These are phyloP conservation scores for Leptinotarsa tumamoca DNA, from an alignment of 2,888 invertebrate species.

Conservation along the genomic window DNA sequence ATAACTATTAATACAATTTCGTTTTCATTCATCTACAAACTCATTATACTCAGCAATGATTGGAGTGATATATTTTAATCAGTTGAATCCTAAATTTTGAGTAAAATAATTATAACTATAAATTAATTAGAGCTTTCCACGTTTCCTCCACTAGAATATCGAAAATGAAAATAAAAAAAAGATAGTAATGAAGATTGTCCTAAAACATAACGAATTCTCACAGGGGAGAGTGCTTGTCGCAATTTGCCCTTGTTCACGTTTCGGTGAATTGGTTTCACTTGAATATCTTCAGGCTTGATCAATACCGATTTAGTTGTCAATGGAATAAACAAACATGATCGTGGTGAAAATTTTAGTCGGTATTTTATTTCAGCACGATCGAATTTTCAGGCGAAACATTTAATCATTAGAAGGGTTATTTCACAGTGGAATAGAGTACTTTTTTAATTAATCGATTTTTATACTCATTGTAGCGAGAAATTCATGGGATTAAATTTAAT, in stretches of 20 bases:
- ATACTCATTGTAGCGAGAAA: slow-evolving; percentile 38
- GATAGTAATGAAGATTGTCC: too few species aligned
- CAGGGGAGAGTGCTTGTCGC: not conserved
- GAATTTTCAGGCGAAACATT: slow-evolving; percentile 36
- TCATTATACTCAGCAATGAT: too few species aligned
- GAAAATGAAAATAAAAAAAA: too few species aligned
- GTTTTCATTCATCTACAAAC: not conserved
- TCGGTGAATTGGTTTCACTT: slow-evolving; percentile 45
- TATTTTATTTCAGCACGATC: slow-evolving; percentile 34
- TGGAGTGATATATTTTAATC: too few species aligned
- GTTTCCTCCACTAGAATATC: too few species aligned
- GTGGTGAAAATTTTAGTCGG: slow-evolving; percentile 26
- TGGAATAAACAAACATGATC: slow-evolving; percentile 39
- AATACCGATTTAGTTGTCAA: slow-evolving; percentile 44
- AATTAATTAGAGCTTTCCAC: too few species aligned
- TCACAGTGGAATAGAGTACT: not conserved
- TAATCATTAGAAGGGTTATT: slow-evolving; percentile 26
- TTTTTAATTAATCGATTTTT: slow-evolving; percentile 40
- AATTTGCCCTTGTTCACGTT: slow-evolving; percentile 8
- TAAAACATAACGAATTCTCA: not conserved
- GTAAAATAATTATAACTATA: too few species aligned
- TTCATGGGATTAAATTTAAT: slow-evolving; percentile 35
- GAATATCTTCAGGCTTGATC: slow-evolving; percentile 39
- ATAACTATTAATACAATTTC: not conserved
- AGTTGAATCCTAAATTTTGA: too few species aligned